phyloP scores from a whole-genome alignment of 2,797 vertebrate species.

The Eutrigla gurnardus region DNA sequence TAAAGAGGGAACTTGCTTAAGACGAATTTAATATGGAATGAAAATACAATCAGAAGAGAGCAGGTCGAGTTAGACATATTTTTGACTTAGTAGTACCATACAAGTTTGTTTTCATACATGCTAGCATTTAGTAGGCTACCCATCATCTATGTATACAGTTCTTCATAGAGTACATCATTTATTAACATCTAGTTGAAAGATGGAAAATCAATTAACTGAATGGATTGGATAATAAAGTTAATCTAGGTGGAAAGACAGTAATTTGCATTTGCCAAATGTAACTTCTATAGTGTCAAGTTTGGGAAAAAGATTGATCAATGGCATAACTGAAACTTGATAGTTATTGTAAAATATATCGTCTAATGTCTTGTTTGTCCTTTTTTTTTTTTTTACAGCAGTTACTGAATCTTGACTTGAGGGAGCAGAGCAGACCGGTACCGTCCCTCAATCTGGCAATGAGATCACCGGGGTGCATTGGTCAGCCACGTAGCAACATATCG shows the following conservation, averaged over 20 bases:
- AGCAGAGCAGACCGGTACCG: slow-evolving; percentile 43
- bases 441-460: slow-evolving; percentile 58
- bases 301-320: neutral
- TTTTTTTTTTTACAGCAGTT: slow-evolving; percentile 66
- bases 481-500: slow-evolving; percentile 45
- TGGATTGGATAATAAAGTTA: neutral
- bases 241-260: neutral
- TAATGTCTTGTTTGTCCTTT: slow-evolving; percentile 18
- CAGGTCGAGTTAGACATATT: no score
- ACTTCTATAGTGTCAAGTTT: neutral
- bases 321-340: neutral
- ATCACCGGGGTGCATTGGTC: slow-evolving; percentile 57
- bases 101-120: neutral
- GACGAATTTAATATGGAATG: no score
- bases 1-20: neutral
- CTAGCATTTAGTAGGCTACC: neutral
- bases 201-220: neutral
- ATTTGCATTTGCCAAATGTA: neutral
- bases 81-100: neutral
- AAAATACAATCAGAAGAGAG: no score
- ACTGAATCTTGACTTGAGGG: slow-evolving; percentile 72
- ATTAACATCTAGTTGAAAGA: neutral
- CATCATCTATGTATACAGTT: neutral
- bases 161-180: neutral
- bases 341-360: neutral